Evolutionary conservation across 2,888 invertebrate species (phyloP).

Genomic region (Cheilosia soror): DNA sequence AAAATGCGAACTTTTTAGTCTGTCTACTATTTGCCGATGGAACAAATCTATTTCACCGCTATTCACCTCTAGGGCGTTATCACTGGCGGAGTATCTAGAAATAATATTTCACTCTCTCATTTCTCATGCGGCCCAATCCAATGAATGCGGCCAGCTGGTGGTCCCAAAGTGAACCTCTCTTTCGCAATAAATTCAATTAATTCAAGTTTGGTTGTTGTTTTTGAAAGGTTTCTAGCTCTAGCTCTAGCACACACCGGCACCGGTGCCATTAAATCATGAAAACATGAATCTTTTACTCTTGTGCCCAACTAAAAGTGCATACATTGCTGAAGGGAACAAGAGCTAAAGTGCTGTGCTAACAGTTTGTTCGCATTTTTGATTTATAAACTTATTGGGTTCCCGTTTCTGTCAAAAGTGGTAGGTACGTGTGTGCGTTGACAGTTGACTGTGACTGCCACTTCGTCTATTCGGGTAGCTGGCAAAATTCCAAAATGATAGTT

Average conservation of each 20-base stretch:
- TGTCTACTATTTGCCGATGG: slow-evolving; percentile 17
- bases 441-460: slow-evolving; percentile 35
- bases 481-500: slow-evolving; percentile 63
- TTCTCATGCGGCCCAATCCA: slow-evolving; percentile 30
- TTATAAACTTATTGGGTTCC: slow-evolving; percentile 41
- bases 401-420: slow-evolving; percentile 16
- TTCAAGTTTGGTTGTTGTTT: slow-evolving; percentile 54
- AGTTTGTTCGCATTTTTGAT: slow-evolving; percentile 39
- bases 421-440: slow-evolving; percentile 43
- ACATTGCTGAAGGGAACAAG: neutral
- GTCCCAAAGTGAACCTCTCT: slow-evolving; percentile 15
- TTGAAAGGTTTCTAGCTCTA: slow-evolving; percentile 46
- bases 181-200: slow-evolving; percentile 72
- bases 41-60: slow-evolving; percentile 71
- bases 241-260: neutral
- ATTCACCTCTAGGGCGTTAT: slow-evolving; percentile 72
- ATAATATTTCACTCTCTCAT: slow-evolving; percentile 73
- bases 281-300: slow-evolving; percentile 48
- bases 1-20: slow-evolving; percentile 30
- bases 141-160: slow-evolving; percentile 26
- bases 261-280: slow-evolving; percentile 38
- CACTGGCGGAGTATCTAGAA: slow-evolving; percentile 47
- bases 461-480: slow-evolving; percentile 52
- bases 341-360: neutral
- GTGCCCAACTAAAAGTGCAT: slow-evolving; percentile 28